Evolutionary conservation across 1,140 invertebrate genomes (phyloP), one percentile per base, ranked within the genome.

Genomic region (Harlomillsia oculata): DNA sequence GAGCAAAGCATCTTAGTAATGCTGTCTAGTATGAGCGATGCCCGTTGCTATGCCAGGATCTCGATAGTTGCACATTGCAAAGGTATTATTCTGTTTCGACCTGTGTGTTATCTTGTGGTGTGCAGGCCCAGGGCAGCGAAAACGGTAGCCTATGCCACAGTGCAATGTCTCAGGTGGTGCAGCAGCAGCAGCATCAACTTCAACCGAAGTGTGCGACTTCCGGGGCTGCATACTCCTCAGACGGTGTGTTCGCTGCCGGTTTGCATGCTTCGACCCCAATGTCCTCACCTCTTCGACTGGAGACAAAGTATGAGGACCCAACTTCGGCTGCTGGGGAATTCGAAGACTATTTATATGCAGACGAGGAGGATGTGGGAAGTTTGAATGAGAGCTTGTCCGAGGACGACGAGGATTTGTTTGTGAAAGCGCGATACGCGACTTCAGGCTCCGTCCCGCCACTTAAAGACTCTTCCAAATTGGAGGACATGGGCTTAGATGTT

Each of bases 121-220:
- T 60, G 59, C 53, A 60, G 59, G 59, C 59, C 53, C 60, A 65
- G 45, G 45, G 56, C 56, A 63, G 52, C 57, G 60, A 63, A 63
- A 58, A 55, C 46, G 46, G 53, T 55, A 64, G 58, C 62, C 32
- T 43, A 30, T 53, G 46, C 30, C 48, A 56, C 43, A 56, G 37
- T 46, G 16, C 40, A 48, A 56, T 32, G 45, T 48, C 36, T 56
- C 53, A 29, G 53, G 45, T n/a, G n/a, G n/a, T 39, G 44, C 53
- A 56, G 45, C 44, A 39, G 53, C 40, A 56, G 46, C 43, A 32
- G 45, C 53, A 46, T 26, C 44, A 21, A 55, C 43, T 2, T 23
- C 30, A 5, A 6, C 29, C 20, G 23, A 9, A 9, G 32, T 34
- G 32, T 9, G 32, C 32, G n/a, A 8, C 32, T n/a, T n/a, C n/a